phyloP scores from a whole-genome alignment of 2,113 vertebrate genomes.

The Trochalopteron elliotii region DNA sequence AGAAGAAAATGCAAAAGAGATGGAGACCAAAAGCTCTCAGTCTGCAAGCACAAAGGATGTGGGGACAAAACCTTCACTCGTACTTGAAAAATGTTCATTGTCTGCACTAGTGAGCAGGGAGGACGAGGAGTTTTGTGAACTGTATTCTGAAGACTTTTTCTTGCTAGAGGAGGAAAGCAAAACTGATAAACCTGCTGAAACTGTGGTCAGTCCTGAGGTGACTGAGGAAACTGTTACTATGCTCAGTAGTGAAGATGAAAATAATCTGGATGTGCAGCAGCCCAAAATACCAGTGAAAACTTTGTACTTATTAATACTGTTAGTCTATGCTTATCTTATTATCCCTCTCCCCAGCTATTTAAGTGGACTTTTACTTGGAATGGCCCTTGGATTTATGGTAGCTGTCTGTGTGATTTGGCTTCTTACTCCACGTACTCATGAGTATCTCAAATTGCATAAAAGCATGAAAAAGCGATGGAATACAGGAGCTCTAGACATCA shows the following conservation, averaged over 20 bases:
- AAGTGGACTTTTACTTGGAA: conserved; percentile 85
- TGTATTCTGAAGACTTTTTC: conserved; percentile 92
- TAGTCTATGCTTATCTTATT: conserved; percentile 90
- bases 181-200: conserved; percentile 59
- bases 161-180: conserved; percentile 82
- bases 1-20: conserved; percentile 67
- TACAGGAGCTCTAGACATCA: conserved; percentile 83
- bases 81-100: conserved; percentile 89
- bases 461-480: conserved; percentile 68
- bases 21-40: conserved; percentile 28
- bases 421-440: conserved; percentile 77
- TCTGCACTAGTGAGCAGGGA: conserved; percentile 92
- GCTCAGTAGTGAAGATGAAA: conserved; percentile 80
- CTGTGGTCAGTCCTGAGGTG: conserved; percentile 37
- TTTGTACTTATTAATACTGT: conserved; percentile 82
- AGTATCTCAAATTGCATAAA: conserved; percentile 57
- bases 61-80: conserved; percentile 77
- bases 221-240: conserved; percentile 58
- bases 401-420: conserved; percentile 91
- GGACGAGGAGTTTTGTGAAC: conserved; percentile 95
- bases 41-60: conserved; percentile 67
- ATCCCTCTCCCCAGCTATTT: conserved; percentile 88
- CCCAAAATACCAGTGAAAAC: conserved; percentile 81
- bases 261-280: conserved; percentile 64
- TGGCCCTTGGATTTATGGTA: conserved; percentile 89